These are phyloP conservation scores for Rugalucina vietnamica DNA, from an alignment of 2,888 invertebrate species.

Conservation along the genomic window DNA sequence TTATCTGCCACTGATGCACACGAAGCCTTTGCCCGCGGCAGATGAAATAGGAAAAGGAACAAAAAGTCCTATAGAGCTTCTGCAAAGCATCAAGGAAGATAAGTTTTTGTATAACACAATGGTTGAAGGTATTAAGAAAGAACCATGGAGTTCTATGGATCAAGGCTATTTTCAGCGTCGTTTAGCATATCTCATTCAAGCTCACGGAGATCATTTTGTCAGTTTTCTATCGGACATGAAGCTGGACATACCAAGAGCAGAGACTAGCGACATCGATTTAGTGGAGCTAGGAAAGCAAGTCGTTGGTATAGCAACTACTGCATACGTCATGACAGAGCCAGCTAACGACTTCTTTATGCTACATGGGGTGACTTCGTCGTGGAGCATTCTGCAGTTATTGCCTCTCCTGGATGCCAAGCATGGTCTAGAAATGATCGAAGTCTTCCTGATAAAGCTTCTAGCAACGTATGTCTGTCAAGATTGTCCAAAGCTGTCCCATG, in stretches of 20 bases:
- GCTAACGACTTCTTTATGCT: slow-evolving; percentile 60
- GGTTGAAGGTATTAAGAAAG: slow-evolving; percentile 30
- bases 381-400: slow-evolving; percentile 45
- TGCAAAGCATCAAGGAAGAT: slow-evolving; percentile 22
- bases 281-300: slow-evolving; percentile 26
- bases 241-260: neutral
- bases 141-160: slow-evolving; percentile 27
- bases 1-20: slow-evolving; percentile 33
- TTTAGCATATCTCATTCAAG: slow-evolving; percentile 31
- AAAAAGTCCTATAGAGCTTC: slow-evolving; percentile 15
- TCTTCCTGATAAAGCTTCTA: slow-evolving; percentile 44
- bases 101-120: slow-evolving; percentile 16
- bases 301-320: slow-evolving; percentile 39
- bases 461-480: slow-evolving; percentile 44
- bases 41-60: slow-evolving; percentile 47
- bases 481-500: slow-evolving; percentile 28
- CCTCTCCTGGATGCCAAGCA: slow-evolving; percentile 34
- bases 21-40: slow-evolving; percentile 9
- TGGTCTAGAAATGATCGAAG: slow-evolving; percentile 34
- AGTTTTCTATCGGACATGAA: slow-evolving; percentile 37
- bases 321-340: slow-evolving; percentile 34
- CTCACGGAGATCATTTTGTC: slow-evolving; percentile 38
- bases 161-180: slow-evolving; percentile 48
- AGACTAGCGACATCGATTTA: slow-evolving; percentile 28
- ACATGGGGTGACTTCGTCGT: slow-evolving; percentile 59